These are phyloP conservation scores for Holocentrus rufus DNA, from an alignment of 2,797 vertebrate genomes.

Conservation along the genomic window DNA sequence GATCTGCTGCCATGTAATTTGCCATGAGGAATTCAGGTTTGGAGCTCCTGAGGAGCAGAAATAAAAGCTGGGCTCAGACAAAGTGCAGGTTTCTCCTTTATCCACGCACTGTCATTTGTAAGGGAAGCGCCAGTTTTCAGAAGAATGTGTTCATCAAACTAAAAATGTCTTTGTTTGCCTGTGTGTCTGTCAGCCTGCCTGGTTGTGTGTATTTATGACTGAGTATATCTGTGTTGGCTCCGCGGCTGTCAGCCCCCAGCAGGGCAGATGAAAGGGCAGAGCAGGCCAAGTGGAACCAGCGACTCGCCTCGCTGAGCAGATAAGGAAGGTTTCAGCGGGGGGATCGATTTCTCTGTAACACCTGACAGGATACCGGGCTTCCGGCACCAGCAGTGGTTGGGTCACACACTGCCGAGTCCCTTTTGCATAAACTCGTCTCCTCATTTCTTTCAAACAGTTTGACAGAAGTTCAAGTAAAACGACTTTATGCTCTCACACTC, in stretches of 20 bases:
- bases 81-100: not conserved
- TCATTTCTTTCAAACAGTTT: not conserved
- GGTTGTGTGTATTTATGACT: slow-evolving; percentile 44
- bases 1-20: slow-evolving; percentile 1
- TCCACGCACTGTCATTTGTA: slow-evolving; percentile 22
- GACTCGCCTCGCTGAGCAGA: slow-evolving; percentile 50
- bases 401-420: not conserved
- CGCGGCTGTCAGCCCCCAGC: slow-evolving; percentile 31
- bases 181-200: not conserved
- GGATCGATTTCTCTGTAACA: slow-evolving; percentile 42
- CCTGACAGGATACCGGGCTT: slow-evolving; percentile 60
- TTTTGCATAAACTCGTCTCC: slow-evolving; percentile 5
- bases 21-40: not conserved
- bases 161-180: not conserved
- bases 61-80: not conserved
- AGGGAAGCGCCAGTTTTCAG: not conserved
- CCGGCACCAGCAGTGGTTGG: not conserved
- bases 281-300: slow-evolving; percentile 62
- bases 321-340: slow-evolving; percentile 49
- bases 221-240: slow-evolving; percentile 32
- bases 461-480: not conserved
- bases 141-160: slow-evolving; percentile 27
- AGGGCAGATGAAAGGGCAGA: slow-evolving; percentile 51
- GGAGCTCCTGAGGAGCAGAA: not conserved
- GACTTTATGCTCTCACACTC: not conserved